phyloP scores from a whole-genome alignment of 2,888 invertebrate genomes.

The Caenorhabditis imperialis region DNA sequence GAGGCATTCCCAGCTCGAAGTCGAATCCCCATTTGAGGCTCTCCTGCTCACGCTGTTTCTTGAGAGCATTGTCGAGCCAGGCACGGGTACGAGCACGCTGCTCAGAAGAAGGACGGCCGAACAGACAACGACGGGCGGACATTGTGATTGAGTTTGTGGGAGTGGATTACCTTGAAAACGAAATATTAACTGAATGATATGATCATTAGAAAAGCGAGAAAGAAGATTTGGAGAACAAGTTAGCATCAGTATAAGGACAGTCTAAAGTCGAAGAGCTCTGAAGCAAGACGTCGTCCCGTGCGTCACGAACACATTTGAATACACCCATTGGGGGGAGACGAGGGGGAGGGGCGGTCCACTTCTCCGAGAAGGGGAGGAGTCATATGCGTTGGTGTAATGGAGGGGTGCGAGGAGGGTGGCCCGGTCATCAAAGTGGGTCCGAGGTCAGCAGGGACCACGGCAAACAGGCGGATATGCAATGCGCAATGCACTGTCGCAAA shows the following conservation, averaged over 20 bases:
- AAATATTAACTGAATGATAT: constrained; percentile 2
- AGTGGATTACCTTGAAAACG: constrained; percentile 15
- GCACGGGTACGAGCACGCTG: constrained; percentile 23
- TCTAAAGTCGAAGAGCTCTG: constrained; percentile 11
- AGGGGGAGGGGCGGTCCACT: constrained; percentile 15
- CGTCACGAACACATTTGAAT: constrained; percentile 39
- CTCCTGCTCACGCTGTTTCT: constrained; percentile 23
- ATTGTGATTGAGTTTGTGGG: constrained; percentile 14
- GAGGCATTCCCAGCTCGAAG: constrained; percentile 48
- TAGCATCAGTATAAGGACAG: no score
- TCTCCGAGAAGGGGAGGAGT: constrained; percentile 40
- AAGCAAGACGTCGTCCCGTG: constrained; percentile 35
- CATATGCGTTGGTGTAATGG: constrained; percentile 47
- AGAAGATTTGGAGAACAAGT: background rate
- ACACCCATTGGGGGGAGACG: constrained; percentile 30
- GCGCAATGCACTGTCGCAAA: constrained; percentile 46
- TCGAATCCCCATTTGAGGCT: constrained; percentile 57
- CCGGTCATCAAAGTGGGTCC: constrained; percentile 25
- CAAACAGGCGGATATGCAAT: constrained; percentile 39
- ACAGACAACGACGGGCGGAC: constrained; percentile 49
- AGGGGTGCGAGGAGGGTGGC: constrained; percentile 30
- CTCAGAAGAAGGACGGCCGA: constrained; percentile 41
- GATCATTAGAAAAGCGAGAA: background rate
- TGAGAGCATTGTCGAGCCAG: constrained; percentile 35
- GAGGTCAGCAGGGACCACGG: constrained; percentile 43